Base-by-base conservation (phyloP, 1,140 invertebrate genomes). In the Lasioglossum baleicum region DNA sequence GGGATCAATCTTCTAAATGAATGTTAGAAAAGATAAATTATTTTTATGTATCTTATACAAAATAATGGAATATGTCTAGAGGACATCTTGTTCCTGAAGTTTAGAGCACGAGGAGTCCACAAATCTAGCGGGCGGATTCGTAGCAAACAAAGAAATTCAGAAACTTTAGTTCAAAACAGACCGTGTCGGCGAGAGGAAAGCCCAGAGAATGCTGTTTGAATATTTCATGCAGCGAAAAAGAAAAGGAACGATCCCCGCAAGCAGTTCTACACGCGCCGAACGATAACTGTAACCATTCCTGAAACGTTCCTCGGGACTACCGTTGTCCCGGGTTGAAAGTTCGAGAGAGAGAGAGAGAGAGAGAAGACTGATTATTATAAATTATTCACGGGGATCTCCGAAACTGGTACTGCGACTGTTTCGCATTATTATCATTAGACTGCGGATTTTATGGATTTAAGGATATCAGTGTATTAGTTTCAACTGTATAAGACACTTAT, bases 381-480 rank as follows among this genome's bases (percentile, higher is more conserved):
- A 26, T 82, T 66, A 79, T 51, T 74, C 61, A 60, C 60, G 11
- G 60, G 56, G 26, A 13, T 7, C n/a, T 0, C 35, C 48, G 10
- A 53, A 56, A 76, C 42, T 73, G 56, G 56, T 48, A 40, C 6
- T 26, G 65, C 26, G 26, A 26, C 26, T 26, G 26, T 2, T 7
- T 58, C 42, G 10, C 8, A 26, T 80, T 83, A 83, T 71, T 71
- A 63, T 75, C 56, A 7, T 26, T 26, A 26, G 26, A 26, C n/a
- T 26, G 26, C 26, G 26, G 26, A 26, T 26, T 26, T 26, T 26
- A 26, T 26, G 26, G 26, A 26, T 26, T 26, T 26, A 26, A 26
- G 26, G 26, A 26, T n/a, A n/a, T n/a, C n/a, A n/a, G n/a, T n/a
- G n/a, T n/a, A n/a, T n/a, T n/a, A n/a, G n/a, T n/a, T n/a, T n/a